These are phyloP conservation scores for Octodonta nipae DNA, from an alignment of 2,888 invertebrate genomes.

Conservation along the genomic window DNA sequence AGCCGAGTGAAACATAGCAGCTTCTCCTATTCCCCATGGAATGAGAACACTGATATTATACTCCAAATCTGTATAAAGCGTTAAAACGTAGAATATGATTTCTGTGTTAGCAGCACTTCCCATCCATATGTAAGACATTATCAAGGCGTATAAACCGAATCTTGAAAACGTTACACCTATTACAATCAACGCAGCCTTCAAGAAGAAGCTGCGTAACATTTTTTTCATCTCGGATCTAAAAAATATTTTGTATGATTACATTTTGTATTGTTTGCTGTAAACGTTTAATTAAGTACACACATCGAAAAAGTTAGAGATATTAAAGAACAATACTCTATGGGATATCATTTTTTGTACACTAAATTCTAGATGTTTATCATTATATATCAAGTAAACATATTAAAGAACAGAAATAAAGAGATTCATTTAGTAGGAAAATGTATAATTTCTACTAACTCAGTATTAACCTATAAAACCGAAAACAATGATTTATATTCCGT, in stretches of 20 bases:
- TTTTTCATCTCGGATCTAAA: slow-evolving; percentile 54
- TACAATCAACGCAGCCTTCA: slow-evolving; percentile 23
- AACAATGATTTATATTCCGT: too few relatives aligned
- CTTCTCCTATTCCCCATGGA: slow-evolving; percentile 69
- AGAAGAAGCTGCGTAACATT: slow-evolving; percentile 24
- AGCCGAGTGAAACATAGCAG: slow-evolving; percentile 66
- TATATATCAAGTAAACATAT: too few relatives aligned
- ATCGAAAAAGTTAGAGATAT: too few relatives aligned
- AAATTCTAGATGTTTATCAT: too few relatives aligned
- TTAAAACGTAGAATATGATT: slow-evolving; percentile 75
- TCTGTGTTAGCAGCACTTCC: slow-evolving; percentile 66
- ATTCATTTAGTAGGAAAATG: too few relatives aligned
- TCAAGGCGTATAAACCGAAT: slow-evolving; percentile 29
- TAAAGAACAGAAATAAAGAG: too few relatives aligned
- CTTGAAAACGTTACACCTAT: slow-evolving; percentile 25
- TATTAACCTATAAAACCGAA: too few relatives aligned
- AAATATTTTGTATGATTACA: slow-evolving; percentile 21
- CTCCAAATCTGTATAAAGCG: slow-evolving; percentile 75
- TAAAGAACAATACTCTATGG: too few relatives aligned
- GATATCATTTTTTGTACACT: too few relatives aligned
- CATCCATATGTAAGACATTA: slow-evolving; percentile 49
- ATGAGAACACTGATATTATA: slow-evolving; percentile 80
- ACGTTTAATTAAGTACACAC: too few relatives aligned
- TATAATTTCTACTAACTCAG: too few relatives aligned
- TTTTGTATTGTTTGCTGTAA: too few relatives aligned